Evolutionary conservation across 1,140 invertebrate genomes (phyloP).

Genomic region (Ladona fulva): DNA sequence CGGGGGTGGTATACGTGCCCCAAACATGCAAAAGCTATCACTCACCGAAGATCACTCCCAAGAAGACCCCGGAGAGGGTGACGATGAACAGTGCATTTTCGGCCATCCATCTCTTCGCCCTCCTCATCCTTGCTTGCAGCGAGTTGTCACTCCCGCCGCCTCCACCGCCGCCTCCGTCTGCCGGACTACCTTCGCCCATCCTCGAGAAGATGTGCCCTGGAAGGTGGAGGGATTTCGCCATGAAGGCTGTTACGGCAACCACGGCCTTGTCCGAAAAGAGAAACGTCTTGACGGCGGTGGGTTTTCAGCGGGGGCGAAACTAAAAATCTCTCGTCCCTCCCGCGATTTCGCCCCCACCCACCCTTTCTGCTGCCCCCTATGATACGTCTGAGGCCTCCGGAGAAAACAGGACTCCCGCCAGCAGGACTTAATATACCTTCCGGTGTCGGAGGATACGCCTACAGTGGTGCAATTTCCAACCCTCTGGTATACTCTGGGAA

Average conservation of each 20-base stretch:
- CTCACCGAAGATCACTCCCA: constrained; percentile 64
- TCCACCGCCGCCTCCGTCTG: not conserved
- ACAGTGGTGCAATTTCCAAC: too few species aligned
- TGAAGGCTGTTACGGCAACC: not conserved
- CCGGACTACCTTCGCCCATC: not conserved
- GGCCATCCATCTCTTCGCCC: constrained; percentile 42
- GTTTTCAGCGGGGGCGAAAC: not conserved
- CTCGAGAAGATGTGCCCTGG: not conserved
- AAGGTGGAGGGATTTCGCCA: not conserved
- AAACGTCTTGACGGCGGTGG: not conserved
- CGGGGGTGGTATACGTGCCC: not conserved
- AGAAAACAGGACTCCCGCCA: too few species aligned
- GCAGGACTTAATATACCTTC: too few species aligned
- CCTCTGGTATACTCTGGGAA: too few species aligned
- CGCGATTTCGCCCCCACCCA: not conserved
- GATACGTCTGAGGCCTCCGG: too few species aligned
- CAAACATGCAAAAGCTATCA: not conserved
- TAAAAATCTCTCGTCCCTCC: not conserved
- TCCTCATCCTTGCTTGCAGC: not conserved
- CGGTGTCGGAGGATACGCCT: too few species aligned
- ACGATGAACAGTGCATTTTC: constrained; percentile 69
- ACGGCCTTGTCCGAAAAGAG: not conserved
- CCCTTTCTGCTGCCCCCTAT: too few species aligned
- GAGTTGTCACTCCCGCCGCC: not conserved
- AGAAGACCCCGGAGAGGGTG: constrained; percentile 64